Conservation (phyloP, 2,113 vertebrate genomes). For the Aplodontia rufa region DNA sequence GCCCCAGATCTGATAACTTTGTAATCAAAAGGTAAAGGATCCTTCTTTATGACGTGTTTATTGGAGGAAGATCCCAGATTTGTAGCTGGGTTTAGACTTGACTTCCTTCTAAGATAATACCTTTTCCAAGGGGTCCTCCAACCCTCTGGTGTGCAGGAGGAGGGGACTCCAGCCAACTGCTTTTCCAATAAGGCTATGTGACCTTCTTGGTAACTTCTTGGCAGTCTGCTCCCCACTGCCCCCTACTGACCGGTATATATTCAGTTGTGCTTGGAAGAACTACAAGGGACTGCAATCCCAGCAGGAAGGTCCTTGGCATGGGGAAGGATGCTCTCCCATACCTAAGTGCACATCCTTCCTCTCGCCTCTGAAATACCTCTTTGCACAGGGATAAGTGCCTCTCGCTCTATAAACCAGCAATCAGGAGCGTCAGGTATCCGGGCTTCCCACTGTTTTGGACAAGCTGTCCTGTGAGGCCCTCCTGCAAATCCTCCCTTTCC, state of each 20-base stretch:
- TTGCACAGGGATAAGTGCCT: neutral
- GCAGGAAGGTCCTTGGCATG: neutral
- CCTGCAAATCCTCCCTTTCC: neutral
- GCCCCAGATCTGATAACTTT: neutral
- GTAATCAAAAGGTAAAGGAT: neutral
- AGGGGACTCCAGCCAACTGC: neutral
- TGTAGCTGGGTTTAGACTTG: neutral
- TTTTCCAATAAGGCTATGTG: neutral
- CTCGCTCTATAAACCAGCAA: neutral
- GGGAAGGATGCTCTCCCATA: neutral
- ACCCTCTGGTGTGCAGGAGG: neutral
- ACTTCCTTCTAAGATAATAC: neutral
- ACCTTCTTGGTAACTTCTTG: neutral
- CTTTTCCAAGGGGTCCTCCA: neutral
- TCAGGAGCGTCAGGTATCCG: neutral
- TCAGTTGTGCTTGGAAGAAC: conserved; percentile 18
- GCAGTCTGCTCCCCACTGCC: neutral
- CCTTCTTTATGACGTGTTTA: neutral
- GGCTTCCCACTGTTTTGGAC: neutral
- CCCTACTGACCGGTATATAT: neutral
- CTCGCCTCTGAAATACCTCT: neutral
- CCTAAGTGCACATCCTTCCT: neutral
- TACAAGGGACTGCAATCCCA: neutral
- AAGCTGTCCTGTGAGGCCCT: neutral
- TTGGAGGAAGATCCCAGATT: neutral